phyloP scores from a whole-genome alignment of 37 sponge, comb jelly and placozoan species.

The Theonella swinhoei region DNA sequence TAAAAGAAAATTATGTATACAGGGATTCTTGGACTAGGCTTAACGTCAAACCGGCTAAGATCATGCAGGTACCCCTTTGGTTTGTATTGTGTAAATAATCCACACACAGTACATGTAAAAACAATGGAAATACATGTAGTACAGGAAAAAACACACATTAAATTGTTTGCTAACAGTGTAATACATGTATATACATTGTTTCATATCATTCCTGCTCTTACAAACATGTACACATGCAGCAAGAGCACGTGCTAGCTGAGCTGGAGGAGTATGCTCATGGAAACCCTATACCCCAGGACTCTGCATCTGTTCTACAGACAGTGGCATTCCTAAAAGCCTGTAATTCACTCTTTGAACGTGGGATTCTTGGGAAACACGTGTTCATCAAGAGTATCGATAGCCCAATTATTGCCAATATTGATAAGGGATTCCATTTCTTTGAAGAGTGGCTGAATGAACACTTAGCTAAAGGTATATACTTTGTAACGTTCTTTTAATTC shows the following conservation, averaged over 20 bases:
- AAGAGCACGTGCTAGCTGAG: slow-evolving; percentile 13
- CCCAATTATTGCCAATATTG: neutral
- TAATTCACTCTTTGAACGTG: slow-evolving; percentile 16
- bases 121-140: neutral
- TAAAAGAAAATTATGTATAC: slow-evolving; percentile 38
- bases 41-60: slow-evolving; percentile 43
- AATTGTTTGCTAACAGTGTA: no score
- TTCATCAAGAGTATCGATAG: slow-evolving; percentile 16
- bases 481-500: no score
- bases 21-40: no score
- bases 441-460: neutral
- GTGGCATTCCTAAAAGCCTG: slow-evolving; percentile 26
- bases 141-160: no score
- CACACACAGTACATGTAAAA: neutral
- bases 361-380: slow-evolving; percentile 16
- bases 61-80: slow-evolving; percentile 25
- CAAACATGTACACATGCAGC: neutral
- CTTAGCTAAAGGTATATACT: slow-evolving; percentile 13
- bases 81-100: neutral
- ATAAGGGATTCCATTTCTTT: slow-evolving; percentile 8
- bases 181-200: no score
- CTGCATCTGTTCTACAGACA: neutral
- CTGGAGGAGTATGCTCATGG: slow-evolving; percentile 17
- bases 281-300: neutral
- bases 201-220: no score